Evolutionary conservation across 2,888 invertebrate species (phyloP), one percentile per base, ranked within the genome.

Genomic region (Sepiola atlantica): DNA sequence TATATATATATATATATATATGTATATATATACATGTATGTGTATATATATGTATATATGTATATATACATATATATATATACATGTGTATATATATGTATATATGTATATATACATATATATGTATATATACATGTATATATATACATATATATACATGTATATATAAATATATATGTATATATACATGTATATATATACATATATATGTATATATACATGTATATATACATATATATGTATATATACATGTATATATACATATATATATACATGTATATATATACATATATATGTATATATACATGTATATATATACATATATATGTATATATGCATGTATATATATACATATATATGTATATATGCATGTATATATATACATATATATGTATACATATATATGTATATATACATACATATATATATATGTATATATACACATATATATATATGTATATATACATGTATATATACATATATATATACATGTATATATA

Each of bases 1-100:
- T n/a, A n/a, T 77, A 77, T 77, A 77, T 77, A 77, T 77, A 77
- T 77, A 77, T 77, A 77, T 77, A 77, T 77, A 77, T 77, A 77
- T 77, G 8, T 77, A 77, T 77, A 77, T 77, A 77, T 77, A 77
- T 77, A 77, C 8, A 77, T 77, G 8, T 77, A 77, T 77, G 8
- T 77, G n/a, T 77, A 8, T 77, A 8, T 77, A 8, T 77, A 8
- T 77, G n/a, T 77, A 10, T n/a, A 10, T 77, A 10, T 77, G n/a
- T 77, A 4, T 45, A n/a, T n/a, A n/a, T 45, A 45, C 2, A n/a
- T n/a, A n/a, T 45, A 45, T 45, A 45, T 45, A 45, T 45, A 77
- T n/a, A 77, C 8, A 77, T 77, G 8, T n/a, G 8, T 77, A n/a
- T n/a, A n/a, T 77, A 77, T 77, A 77, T 77, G 8, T 77, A 77